Evolutionary conservation across 2,797 vertebrate species (phyloP), one percentile per base, ranked within the genome.

Genomic region (Myotis vivesi): DNA sequence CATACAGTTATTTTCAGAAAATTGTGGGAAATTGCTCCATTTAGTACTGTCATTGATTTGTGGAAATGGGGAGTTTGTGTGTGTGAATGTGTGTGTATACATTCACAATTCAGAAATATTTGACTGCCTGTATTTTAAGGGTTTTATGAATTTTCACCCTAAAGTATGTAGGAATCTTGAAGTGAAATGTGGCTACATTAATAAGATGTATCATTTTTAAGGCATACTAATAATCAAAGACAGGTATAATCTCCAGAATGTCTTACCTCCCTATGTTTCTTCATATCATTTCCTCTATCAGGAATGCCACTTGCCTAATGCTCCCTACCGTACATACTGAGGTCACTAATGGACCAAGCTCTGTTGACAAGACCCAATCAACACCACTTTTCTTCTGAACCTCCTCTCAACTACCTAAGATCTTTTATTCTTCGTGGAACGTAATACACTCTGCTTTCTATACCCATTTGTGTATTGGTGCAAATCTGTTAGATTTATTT

Each of bases 41-140:
- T 92, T 94, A 51, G 36, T 46, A 92, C 84, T 71, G 57, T 53
- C 77, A 95, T 87, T 94, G 95, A 89, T 94, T 96, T 95, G 71
- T 79, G 81, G 86, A 87, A 68, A 81, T 22, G 30, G 28, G 66
- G 83, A 91, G 30, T 46, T 10, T 69, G 41, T 36, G 51, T 79
- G 71, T 77, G 49, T 79, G 64, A 49, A 55, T 71, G 51, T 72
- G 15, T 76, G 22, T 57, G 15, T 91, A 4, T 38, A 44, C 3
- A 80, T 6, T 73, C 38, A 72, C 53, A 80, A 62, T 36, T 94
- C 30, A 93, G 51, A 91, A 25, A 84, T 38, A 94, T 83, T 64
- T 93, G 76, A 87, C 36, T 44, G 72, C 53, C 89, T 93, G 44
- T 19, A 71, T 89, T 86, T 94, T 87, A 92, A 96, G 83, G 25